A percentile compares a stretch with the other conserved stretches of the same genome.
Evolutionary conservation across 1,140 invertebrate genomes (phyloP).

Genomic region (Anadara kagoshimensis): DNA sequence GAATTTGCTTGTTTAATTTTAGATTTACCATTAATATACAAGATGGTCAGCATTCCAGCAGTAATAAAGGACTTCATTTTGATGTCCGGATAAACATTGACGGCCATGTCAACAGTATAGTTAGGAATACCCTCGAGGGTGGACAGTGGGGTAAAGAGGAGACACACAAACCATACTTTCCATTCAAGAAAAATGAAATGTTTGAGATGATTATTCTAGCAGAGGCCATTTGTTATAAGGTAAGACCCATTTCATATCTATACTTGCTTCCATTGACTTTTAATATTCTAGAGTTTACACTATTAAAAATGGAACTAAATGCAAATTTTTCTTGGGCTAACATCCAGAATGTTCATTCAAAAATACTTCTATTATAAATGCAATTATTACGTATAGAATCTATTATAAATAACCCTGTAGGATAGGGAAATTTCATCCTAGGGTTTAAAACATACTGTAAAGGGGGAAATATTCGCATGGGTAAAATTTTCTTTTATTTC

Average conservation of each 20-base stretch:
- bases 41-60: slow-evolving; percentile 30
- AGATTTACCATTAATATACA: slow-evolving; percentile 60
- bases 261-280: too few species aligned
- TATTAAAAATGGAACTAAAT: too few species aligned
- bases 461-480: too few species aligned
- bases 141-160: slow-evolving; percentile 84
- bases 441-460: too few species aligned
- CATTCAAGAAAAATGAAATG: slow-evolving; percentile 81
- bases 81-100: slow-evolving; percentile 53
- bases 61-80: slow-evolving; percentile 53
- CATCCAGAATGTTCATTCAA: too few species aligned
- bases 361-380: too few species aligned
- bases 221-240: slow-evolving; percentile 72
- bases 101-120: slow-evolving; percentile 74
- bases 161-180: slow-evolving; percentile 78
- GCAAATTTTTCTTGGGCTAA: too few species aligned
- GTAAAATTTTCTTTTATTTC: too few species aligned
- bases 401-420: too few species aligned
- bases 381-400: too few species aligned
- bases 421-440: too few species aligned
- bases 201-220: slow-evolving; percentile 77
- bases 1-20: not conserved
- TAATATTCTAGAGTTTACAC: too few species aligned
- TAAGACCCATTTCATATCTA: slow-evolving; percentile 45
- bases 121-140: slow-evolving; percentile 81